A percentile compares a stretch with the other conserved stretches of the same genome.
phyloP scores from a whole-genome alignment of 2,797 vertebrate genomes.

The Peromyscus melanophrys region DNA sequence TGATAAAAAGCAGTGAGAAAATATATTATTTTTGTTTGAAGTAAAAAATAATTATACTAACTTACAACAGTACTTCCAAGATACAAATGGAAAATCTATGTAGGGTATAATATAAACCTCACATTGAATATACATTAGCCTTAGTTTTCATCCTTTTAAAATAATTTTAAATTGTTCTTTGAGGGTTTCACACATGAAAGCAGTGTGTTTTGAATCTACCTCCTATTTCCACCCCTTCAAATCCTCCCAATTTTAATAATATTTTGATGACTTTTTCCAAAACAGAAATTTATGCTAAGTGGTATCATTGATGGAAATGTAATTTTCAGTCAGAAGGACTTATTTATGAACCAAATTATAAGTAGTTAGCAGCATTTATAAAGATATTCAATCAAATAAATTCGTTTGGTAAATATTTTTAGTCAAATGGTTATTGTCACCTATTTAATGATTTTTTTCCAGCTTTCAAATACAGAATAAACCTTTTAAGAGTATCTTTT shows the following conservation, averaged over 20 bases:
- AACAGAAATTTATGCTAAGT: not conserved
- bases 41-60: not conserved
- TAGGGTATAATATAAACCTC: not conserved
- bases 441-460: not conserved
- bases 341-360: conserved; percentile 15
- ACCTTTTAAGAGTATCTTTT: not conserved
- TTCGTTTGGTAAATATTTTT: conserved; percentile 41
- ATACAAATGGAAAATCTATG: not conserved
- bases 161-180: not conserved
- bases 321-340: not conserved
- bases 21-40: not conserved
- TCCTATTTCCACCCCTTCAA: not conserved
- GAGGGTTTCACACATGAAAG: not conserved
- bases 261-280: conserved; percentile 2
- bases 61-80: not conserved
- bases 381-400: conserved; percentile 8
- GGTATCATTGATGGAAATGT: not conserved
- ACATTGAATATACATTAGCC: not conserved
- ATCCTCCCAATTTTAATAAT: not conserved
- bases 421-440: not conserved
- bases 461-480: not conserved
- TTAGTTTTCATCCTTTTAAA: not conserved
- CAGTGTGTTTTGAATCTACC: not conserved
- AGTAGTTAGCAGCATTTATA: not conserved
- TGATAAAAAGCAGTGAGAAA: not conserved